Evolutionary conservation across 2,888 invertebrate genomes (phyloP).

Genomic region (Gymnoscelis rufifasciata): DNA sequence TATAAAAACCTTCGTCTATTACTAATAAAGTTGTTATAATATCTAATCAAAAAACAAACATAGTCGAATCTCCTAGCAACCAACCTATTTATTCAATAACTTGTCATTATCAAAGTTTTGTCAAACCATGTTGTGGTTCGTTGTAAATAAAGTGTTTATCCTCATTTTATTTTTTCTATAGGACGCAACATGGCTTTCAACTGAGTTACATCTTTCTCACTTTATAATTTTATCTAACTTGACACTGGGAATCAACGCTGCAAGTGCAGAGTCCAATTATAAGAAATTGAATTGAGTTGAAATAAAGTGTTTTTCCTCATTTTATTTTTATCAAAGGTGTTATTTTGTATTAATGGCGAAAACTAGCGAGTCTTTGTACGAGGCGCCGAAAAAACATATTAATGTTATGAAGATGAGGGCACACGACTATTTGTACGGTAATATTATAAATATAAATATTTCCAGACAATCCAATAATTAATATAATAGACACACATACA

Average conservation of each 20-base stretch:
- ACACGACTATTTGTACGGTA: constrained; percentile 70
- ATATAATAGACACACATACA: not conserved
- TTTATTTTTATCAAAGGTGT: too few relatives aligned
- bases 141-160: not conserved
- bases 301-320: too few relatives aligned
- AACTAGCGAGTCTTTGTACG: constrained; percentile 52
- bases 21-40: too few relatives aligned
- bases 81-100: constrained; percentile 9
- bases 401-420: constrained; percentile 44
- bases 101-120: not conserved
- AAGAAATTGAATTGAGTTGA: too few relatives aligned
- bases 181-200: too few relatives aligned
- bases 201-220: too few relatives aligned
- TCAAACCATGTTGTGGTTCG: not conserved
- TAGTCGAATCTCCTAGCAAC: constrained; percentile 12
- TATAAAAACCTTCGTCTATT: too few relatives aligned
- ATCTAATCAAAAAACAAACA: too few relatives aligned
- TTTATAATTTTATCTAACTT: too few relatives aligned
- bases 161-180: too few relatives aligned
- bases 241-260: too few relatives aligned
- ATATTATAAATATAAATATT: constrained; percentile 7
- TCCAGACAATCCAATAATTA: not conserved
- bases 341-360: not conserved
- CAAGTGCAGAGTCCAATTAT: too few relatives aligned
- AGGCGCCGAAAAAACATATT: constrained; percentile 36